Conservation (phyloP, 2,113 vertebrate genomes). For the Nothobranchius kuhntae region DNA sequence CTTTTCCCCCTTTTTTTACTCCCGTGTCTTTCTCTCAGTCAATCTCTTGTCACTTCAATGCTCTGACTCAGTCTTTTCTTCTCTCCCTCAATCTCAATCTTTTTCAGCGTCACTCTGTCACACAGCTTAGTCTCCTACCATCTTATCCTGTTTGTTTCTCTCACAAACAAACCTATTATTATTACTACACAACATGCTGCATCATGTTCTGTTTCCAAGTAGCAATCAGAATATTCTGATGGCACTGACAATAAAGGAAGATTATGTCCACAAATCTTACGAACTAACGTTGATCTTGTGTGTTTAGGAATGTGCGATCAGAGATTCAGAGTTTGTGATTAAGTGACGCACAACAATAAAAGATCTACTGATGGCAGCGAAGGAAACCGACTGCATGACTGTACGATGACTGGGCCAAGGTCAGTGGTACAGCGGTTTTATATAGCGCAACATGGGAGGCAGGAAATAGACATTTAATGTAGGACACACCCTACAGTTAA, state of each 20-base stretch:
- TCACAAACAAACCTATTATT: conserved; percentile 2
- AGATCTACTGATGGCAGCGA: conserved; percentile 53
- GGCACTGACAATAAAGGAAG: conserved; percentile 61
- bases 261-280: conserved; percentile 70
- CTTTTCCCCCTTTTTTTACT: conserved; percentile 43
- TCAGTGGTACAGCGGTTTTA: conserved; percentile 79
- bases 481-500: conserved; percentile 81
- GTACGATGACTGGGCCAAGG: conserved; percentile 78
- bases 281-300: conserved; percentile 55
- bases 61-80: conserved; percentile 59
- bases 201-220: conserved; percentile 38
- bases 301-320: conserved; percentile 16
- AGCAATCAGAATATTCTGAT: conserved; percentile 59
- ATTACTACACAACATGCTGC: conserved; percentile 33
- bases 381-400: conserved; percentile 71
- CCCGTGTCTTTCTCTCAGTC: conserved; percentile 42
- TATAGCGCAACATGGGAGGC: conserved; percentile 80
- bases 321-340: conserved; percentile 14
- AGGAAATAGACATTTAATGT: conserved; percentile 81
- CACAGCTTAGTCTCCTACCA: not conserved
- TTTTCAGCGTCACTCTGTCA: conserved; percentile 53
- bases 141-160: not conserved
- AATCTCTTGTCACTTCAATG: conserved; percentile 67
- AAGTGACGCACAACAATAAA: conserved; percentile 11
- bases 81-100: conserved; percentile 55